Percentiles rank a stretch among this genome's conserved stretches.
Evolutionary conservation across 2,888 invertebrate genomes (phyloP).

Genomic region (Melieria picta): DNA sequence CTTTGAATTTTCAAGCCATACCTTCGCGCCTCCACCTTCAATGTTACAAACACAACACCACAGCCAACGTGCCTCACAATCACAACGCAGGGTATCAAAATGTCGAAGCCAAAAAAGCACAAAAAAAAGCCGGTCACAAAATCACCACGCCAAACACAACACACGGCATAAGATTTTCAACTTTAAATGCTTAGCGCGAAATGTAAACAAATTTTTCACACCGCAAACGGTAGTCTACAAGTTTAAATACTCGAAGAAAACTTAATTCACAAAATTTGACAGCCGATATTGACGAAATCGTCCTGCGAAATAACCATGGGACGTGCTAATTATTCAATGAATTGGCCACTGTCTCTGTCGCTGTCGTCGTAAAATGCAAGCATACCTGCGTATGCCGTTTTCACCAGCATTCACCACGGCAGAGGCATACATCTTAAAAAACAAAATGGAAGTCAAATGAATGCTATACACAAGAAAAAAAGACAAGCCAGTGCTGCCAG

Average conservation of each 20-base stretch:
- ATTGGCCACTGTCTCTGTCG: background rate
- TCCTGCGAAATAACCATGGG: background rate
- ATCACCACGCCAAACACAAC: constrained; percentile 41
- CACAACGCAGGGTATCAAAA: no score
- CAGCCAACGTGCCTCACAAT: no score
- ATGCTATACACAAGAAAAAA: constrained; percentile 13
- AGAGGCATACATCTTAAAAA: constrained; percentile 47
- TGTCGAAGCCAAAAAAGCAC: constrained; percentile 2
- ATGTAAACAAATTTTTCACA: background rate
- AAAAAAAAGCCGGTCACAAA: constrained; percentile 52
- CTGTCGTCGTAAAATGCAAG: background rate
- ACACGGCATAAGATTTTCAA: background rate
- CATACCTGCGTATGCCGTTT: background rate
- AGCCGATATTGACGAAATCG: no score
- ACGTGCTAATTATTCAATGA: no score
- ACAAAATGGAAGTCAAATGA: constrained; percentile 58
- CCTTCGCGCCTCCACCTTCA: no score
- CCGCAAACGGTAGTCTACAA: background rate
- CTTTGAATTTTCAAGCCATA: no score
- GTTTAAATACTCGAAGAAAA: background rate
- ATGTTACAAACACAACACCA: no score
- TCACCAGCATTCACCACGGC: constrained; percentile 28
- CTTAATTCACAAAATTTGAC: background rate
- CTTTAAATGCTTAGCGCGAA: background rate
- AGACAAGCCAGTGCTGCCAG: background rate